Evolutionary conservation across 2,113 vertebrate genomes (phyloP).

Genomic region (Alosa alosa): DNA sequence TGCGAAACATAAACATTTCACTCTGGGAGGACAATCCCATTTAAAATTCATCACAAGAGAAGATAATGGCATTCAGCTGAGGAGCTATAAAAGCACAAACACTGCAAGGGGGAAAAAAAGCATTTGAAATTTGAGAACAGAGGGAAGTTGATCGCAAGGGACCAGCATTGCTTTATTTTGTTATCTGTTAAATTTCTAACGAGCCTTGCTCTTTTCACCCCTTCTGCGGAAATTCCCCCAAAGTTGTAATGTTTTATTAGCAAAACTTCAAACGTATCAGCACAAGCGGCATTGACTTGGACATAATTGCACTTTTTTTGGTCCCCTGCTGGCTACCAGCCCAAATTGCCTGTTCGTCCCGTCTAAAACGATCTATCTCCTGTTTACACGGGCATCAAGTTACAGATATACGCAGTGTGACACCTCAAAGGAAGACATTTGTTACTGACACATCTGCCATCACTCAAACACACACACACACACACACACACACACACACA

Average conservation of each 20-base stretch:
- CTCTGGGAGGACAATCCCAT: neutral
- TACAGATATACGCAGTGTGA: neutral
- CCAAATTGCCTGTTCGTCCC: neutral
- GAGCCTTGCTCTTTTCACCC: constrained; percentile 23
- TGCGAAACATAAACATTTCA: constrained; percentile 12
- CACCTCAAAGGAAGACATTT: constrained; percentile 25
- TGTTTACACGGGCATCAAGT: neutral
- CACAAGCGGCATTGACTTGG: constrained; percentile 17
- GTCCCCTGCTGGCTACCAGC: neutral
- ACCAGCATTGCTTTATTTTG: constrained; percentile 14
- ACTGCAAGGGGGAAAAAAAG: neutral
- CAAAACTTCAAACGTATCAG: constrained; percentile 33
- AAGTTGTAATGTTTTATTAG: constrained; percentile 25
- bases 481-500: too few relatives aligned
- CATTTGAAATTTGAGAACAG: neutral
- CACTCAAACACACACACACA: neutral
- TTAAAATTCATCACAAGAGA: constrained; percentile 13
- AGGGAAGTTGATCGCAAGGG: constrained; percentile 17
- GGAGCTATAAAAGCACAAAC: neutral
- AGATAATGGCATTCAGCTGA: constrained; percentile 5
- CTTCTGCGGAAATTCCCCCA: neutral
- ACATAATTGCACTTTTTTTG: constrained; percentile 3
- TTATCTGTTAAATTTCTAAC: constrained; percentile 30
- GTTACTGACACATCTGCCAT: constrained; percentile 13
- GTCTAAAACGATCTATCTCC: neutral